Conservation (phyloP, 2,113 vertebrate genomes). For the Maccullochella peelii region DNA sequence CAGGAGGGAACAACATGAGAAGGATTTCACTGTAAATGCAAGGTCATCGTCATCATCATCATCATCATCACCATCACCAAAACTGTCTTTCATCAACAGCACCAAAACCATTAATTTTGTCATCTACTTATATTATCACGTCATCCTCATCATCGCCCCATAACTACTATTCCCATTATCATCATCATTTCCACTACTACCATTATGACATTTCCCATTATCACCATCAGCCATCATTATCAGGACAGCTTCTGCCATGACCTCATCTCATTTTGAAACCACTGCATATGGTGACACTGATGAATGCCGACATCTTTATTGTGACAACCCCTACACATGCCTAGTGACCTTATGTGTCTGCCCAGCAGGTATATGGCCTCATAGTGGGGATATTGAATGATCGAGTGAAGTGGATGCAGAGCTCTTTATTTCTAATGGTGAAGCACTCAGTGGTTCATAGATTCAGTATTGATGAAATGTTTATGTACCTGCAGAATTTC, state of each 20-base stretch:
- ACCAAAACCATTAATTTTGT: slow-evolving; percentile 7
- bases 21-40: slow-evolving; percentile 14
- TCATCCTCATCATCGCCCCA: background rate
- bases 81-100: slow-evolving; percentile 1
- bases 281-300: slow-evolving; percentile 26
- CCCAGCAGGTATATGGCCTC: slow-evolving; percentile 28
- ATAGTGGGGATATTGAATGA: slow-evolving; percentile 29
- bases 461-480: slow-evolving; percentile 32
- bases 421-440: slow-evolving; percentile 11
- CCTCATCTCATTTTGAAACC: slow-evolving; percentile 28
- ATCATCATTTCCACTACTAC: slow-evolving; percentile 3
- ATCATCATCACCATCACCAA: background rate
- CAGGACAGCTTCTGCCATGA: slow-evolving; percentile 6
- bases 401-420: background rate
- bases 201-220: slow-evolving; percentile 14
- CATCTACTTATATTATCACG: background rate
- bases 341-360: slow-evolving; percentile 44
- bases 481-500: slow-evolving; percentile 8
- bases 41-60: slow-evolving; percentile 12
- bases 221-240: slow-evolving; percentile 15
- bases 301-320: slow-evolving; percentile 55
- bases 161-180: background rate
- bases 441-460: slow-evolving; percentile 6
- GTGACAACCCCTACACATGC: slow-evolving; percentile 34
- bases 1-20: background rate